phyloP scores from a whole-genome alignment of 2,888 invertebrate species.

The Fragum sueziense region DNA sequence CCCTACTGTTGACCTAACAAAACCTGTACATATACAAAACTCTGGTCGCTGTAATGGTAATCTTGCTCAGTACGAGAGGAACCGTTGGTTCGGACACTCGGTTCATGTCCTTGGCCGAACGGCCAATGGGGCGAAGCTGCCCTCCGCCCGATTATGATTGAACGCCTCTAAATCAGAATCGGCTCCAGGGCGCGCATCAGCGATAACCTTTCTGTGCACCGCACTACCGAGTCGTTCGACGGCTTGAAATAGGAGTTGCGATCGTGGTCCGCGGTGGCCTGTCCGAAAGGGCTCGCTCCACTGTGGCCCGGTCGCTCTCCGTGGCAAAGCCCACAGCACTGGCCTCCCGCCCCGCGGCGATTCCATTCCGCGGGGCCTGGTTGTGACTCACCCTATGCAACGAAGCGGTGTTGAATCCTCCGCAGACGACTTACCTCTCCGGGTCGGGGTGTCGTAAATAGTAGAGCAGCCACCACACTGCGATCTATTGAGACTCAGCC shows the following conservation, averaged over 20 bases:
- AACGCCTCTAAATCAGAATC: conserved; percentile 86
- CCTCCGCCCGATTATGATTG: conserved; percentile 86
- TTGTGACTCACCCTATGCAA: conserved; percentile 64
- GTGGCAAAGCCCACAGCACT: conserved; percentile 34
- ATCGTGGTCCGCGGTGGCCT: too few relatives aligned
- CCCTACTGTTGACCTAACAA: conserved; percentile 84
- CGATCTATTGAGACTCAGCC: conserved; percentile 84
- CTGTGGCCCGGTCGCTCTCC: conserved; percentile 20
- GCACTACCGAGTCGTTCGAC: conserved; percentile 5
- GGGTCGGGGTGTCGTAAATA: conserved; percentile 86
- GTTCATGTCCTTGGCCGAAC: conserved; percentile 86
- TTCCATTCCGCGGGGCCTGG: conserved; percentile 51
- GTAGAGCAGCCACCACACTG: conserved; percentile 86
- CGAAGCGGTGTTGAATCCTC: conserved; percentile 86
- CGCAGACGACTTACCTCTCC: conserved; percentile 83
- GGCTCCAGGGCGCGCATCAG: conserved; percentile 84
- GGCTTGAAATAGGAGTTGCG: too few relatives aligned
- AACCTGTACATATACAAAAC: background rate
- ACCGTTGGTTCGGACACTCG: conserved; percentile 86
- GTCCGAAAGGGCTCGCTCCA: too few relatives aligned
- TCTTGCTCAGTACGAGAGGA: conserved; percentile 80
- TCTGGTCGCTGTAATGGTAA: conserved; percentile 72
- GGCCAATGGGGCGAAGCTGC: conserved; percentile 84
- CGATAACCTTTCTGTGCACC: conserved; percentile 13
- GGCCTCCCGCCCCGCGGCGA: conserved; percentile 64